These are phyloP conservation scores for Doryteuthis pealeii DNA, from an alignment of 1,140 invertebrate genomes.

Conservation along the genomic window DNA sequence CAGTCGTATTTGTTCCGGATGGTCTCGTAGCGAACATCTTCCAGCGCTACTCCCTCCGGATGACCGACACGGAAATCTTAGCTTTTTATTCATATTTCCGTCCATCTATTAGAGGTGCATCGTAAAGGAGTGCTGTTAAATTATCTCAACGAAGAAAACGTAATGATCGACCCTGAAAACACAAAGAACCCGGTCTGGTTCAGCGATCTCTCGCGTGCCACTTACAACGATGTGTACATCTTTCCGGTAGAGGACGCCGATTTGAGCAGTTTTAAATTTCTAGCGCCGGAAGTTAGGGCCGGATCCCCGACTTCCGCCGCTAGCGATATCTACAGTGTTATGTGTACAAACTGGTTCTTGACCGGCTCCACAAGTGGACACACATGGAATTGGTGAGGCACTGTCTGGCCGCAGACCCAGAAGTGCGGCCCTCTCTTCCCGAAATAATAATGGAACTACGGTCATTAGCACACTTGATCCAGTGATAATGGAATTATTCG, in stretches of 20 bases:
- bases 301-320: background rate
- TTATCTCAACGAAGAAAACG: constrained; percentile 1
- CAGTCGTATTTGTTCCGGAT: background rate
- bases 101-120: background rate
- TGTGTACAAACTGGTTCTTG: background rate
- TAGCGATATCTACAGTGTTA: constrained; percentile 11
- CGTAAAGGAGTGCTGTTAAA: constrained; percentile 8
- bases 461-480: background rate
- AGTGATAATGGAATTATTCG: too few species aligned
- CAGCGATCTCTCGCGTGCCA: constrained; percentile 3
- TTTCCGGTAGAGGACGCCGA: background rate
- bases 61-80: background rate
- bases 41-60: background rate
- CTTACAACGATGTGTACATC: background rate
- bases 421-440: background rate
- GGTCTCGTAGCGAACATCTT: background rate
- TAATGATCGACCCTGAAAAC: background rate
- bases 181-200: background rate
- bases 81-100: background rate
- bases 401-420: background rate
- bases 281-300: constrained; percentile 6
- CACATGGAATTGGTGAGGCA: background rate
- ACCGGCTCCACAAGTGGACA: background rate
- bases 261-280: background rate
- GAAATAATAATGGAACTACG: constrained; percentile 8